Conservation (phyloP, 2,797 vertebrate species). For the Chaunax sp. region DNA sequence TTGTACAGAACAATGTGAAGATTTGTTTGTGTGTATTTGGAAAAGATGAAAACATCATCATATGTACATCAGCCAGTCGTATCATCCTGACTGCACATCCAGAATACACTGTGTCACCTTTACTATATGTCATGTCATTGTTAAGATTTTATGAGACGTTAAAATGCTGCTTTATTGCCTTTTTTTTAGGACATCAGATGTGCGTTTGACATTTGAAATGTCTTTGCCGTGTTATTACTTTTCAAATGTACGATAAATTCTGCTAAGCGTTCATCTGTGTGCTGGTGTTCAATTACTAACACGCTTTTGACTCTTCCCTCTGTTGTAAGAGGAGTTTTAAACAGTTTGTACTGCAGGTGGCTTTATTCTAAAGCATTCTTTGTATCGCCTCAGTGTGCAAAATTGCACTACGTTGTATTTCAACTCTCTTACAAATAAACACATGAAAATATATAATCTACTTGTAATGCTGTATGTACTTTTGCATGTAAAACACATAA, state of each 20-base stretch:
- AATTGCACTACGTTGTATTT: too few species aligned
- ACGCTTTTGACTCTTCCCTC: not conserved
- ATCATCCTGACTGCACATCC: not conserved
- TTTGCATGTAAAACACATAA: too few species aligned
- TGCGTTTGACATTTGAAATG: conserved; percentile 22
- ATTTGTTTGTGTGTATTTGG: not conserved
- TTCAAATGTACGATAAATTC: conserved; percentile 9
- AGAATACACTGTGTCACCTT: not conserved
- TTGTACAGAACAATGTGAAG: not conserved
- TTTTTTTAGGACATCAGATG: conserved; percentile 12
- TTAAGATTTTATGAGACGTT: not conserved
- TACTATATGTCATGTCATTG: not conserved
- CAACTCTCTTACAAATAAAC: too few species aligned
- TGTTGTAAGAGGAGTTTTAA: not conserved
- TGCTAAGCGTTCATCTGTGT: not conserved
- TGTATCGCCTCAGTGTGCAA: not conserved
- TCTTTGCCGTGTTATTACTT: not conserved
- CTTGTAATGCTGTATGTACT: too few species aligned
- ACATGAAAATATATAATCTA: too few species aligned
- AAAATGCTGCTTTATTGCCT: too few species aligned
- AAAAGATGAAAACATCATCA: not conserved
- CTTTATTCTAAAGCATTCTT: not conserved
- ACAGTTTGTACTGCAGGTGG: not conserved
- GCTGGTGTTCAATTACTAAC: not conserved
- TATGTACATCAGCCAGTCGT: not conserved